Percentiles rank a stretch among this genome's conserved stretches.
Conservation (phyloP, 1,140 invertebrate genomes). For the Apis mellifera region Amel_HAv3.1 CM009941.2:2313001-2313500, state of each 20-base stretch:
- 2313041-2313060: too few relatives aligned
- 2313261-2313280: constrained; percentile 63
- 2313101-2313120: background rate
- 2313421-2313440: constrained; percentile 77
- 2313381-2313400: constrained; percentile 81
- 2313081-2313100: background rate
- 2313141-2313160: constrained; percentile 77
- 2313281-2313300: constrained; percentile 45
- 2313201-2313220: constrained; percentile 64
- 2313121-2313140: constrained; percentile 65
- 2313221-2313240: constrained; percentile 65
- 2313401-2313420: constrained; percentile 77
- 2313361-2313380: constrained; percentile 78
- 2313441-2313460: constrained; percentile 79
- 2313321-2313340: too few relatives aligned
- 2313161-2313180: constrained; percentile 61
- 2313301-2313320: too few relatives aligned
- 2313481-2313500: constrained; percentile 76
- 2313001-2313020: background rate
- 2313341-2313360: background rate
- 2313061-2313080: too few relatives aligned
- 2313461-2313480: constrained; percentile 77
- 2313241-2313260: constrained; percentile 49
- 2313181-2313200: constrained; percentile 33
- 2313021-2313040: background rate